phyloP scores from a whole-genome alignment of 2,797 vertebrate species.

The Leptatherina wallacei region DNA sequence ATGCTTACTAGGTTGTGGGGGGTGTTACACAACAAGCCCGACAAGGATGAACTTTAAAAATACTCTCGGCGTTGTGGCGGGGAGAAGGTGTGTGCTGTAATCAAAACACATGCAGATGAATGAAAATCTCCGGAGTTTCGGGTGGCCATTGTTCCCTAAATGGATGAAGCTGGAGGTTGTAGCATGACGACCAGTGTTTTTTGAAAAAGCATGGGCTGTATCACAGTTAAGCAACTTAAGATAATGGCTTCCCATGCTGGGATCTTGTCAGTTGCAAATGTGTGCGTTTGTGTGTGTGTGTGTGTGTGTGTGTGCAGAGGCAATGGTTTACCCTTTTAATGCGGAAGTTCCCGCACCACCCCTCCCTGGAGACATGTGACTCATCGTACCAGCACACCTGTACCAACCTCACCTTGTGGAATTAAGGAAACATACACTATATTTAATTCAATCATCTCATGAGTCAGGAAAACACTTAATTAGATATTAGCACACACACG shows the following conservation, averaged over 20 bases:
- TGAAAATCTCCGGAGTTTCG: slow-evolving; percentile 26
- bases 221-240: slow-evolving; percentile 3
- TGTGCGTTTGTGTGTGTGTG: neutral
- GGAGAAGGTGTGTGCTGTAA: slow-evolving; percentile 8
- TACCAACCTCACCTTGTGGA: slow-evolving; percentile 24
- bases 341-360: slow-evolving; percentile 2
- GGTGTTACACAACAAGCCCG: slow-evolving; percentile 22
- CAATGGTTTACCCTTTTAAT: slow-evolving; percentile 23
- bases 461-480: slow-evolving; percentile 5
- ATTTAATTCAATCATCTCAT: slow-evolving; percentile 13
- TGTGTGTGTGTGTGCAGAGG: neutral
- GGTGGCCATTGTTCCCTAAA: slow-evolving; percentile 9
- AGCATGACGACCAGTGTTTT: neutral
- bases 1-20: slow-evolving; percentile 3
- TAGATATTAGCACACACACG: neutral
- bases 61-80: neutral
- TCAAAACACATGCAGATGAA: slow-evolving; percentile 50
- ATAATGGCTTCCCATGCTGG: neutral
- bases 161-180: neutral
- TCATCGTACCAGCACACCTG: slow-evolving; percentile 65
- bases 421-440: slow-evolving; percentile 34
- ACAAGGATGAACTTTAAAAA: slow-evolving; percentile 13
- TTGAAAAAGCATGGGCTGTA: neutral
- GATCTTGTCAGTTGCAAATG: neutral
- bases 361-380: slow-evolving; percentile 34